Evolutionary conservation across 35 echinoderm and acorn worm species (phyloP).

Genomic region (Lytechinus variegatus): DNA sequence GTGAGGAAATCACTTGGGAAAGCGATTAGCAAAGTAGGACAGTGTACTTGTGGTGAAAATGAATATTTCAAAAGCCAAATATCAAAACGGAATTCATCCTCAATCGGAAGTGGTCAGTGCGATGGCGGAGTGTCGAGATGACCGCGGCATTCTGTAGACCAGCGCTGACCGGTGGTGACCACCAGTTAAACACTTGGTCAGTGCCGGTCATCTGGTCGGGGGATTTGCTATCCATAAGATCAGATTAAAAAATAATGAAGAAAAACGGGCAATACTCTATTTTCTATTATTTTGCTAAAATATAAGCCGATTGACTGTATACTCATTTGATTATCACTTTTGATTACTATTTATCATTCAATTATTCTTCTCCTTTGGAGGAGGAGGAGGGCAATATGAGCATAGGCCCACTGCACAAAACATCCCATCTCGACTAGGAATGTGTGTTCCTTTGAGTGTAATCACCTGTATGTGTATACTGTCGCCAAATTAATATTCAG

Average conservation of each 20-base stretch:
- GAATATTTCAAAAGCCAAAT: constrained; percentile 14
- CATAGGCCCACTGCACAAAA: no score
- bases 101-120: neutral
- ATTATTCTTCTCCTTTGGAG: no score
- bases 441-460: no score
- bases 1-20: neutral
- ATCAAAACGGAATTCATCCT: neutral
- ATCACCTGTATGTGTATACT: no score
- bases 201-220: neutral
- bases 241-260: neutral
- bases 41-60: neutral
- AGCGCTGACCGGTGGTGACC: neutral
- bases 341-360: neutral
- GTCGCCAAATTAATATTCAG: no score
- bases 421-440: no score
- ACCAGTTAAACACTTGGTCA: neutral
- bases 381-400: no score
- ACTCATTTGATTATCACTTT: neutral
- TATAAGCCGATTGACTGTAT: neutral
- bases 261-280: neutral
- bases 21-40: neutral
- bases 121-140: neutral
- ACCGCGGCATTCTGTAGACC: neutral
- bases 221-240: neutral
- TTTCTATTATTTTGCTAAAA: neutral